Base-by-base conservation (phyloP, 2,888 invertebrate species). In the Amblyjoppa fuscipennis region DNA sequence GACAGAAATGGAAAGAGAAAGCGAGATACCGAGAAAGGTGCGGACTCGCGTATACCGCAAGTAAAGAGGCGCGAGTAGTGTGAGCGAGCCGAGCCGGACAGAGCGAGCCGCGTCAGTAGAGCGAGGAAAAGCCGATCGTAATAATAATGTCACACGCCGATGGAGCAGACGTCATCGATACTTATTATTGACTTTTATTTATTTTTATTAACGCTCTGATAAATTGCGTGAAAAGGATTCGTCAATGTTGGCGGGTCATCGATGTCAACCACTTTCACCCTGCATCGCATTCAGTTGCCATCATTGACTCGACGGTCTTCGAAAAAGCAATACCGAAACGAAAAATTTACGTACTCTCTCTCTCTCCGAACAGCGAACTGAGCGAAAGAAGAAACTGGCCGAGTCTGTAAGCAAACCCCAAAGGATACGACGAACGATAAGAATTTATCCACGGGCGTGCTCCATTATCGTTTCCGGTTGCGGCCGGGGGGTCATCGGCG, bases 61-160 rank as follows among this genome's bases (percentile, higher is more conserved):
- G 78, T 73, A 84, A 76, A 81, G 53, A 76, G 53, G 71, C 45
- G 74, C 20, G 45, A 45, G 61, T 3, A 64, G 16, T 16, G 34
- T n/a, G 38, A 64, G 38, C 25, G 59, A 20, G 56, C 9, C 56
- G 16, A 66, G 38, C 34, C 20, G 38, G 28, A 61, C 28, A 11
- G 61, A 61, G 31, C 28, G 28, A 91, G 91, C 90, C 88, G 90
- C 90, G 61, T 31, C 78, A 89, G 89, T 89, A 69, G 70, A 73
- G 81, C 45, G 45, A 45, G 45, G 45, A 13, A 51, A 53, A 53
- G 59, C 31, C 56, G 74, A 53, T 34, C 69, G 20, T 5, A 68
- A 51, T 59, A 76, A 34, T 70, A 74, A 74, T 25, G 31, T 56
- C 53, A 49, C 74, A 38, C 25, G 25, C 16, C 45, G 34, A 34